Percentiles rank a stretch among this genome's conserved stretches.
These are phyloP conservation scores for Pteronotus mesoamericanus DNA, from an alignment of 2,797 vertebrate genomes.

Conservation along the genomic window DNA sequence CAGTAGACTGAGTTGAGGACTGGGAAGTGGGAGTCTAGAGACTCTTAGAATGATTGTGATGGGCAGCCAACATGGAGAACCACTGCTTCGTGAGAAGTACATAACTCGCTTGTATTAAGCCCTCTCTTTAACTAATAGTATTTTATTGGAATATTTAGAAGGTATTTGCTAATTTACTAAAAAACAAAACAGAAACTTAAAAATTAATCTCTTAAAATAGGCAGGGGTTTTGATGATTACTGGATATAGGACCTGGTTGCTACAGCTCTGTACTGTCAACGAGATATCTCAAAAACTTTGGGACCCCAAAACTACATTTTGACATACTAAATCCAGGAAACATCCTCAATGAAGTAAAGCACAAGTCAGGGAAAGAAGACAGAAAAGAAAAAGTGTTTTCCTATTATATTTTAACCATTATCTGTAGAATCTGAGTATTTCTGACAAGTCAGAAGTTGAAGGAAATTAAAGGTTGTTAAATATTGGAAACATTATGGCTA, in stretches of 20 bases:
- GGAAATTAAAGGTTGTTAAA: not conserved
- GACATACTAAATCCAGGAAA: not conserved
- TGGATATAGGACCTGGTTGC: not conserved
- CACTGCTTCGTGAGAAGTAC: not conserved
- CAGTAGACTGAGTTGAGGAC: not conserved
- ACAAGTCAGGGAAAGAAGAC: not conserved
- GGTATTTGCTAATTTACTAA: not conserved
- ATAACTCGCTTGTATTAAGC: not conserved
- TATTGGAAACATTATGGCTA: not conserved
- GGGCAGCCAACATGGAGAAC: not conserved
- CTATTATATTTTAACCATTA: not conserved
- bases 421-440: not conserved
- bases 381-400: not conserved
- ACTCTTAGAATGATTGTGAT: not conserved
- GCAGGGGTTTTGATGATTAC: not conserved
- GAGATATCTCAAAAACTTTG: not conserved
- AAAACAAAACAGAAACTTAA: not conserved
- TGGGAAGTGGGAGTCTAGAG: not conserved
- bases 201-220: not conserved
- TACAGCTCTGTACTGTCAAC: not conserved
- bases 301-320: not conserved
- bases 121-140: not conserved
- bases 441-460: not conserved
- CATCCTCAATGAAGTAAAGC: not conserved
- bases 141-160: not conserved